Evolutionary conservation across 2,113 vertebrate species (phyloP).

Genomic region (Semicossyphus pulcher): DNA sequence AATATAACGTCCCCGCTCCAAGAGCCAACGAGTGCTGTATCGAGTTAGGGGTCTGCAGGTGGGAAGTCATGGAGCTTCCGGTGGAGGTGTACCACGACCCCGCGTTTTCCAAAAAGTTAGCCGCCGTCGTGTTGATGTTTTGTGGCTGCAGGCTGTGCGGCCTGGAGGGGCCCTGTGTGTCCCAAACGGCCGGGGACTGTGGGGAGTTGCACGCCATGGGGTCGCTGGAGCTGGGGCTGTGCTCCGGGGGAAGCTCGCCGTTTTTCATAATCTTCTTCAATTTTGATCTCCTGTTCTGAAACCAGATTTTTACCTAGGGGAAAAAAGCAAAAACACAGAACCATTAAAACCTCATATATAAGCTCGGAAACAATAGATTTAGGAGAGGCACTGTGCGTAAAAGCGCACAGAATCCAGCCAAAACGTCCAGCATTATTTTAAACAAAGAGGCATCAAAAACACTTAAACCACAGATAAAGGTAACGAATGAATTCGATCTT

Average conservation of each 20-base stretch:
- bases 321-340: not conserved
- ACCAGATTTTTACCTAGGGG: conserved; percentile 97
- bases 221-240: conserved; percentile 99
- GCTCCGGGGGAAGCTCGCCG: conserved; percentile 96
- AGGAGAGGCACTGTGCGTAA: conserved; percentile 32
- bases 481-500: not conserved
- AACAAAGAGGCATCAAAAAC: not conserved
- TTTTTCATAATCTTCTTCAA: conserved; percentile 99
- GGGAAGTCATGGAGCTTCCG: conserved; percentile 87
- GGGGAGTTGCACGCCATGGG: conserved; percentile 99
- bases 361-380: not conserved
- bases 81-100: conserved; percentile 91
- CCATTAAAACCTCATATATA: not conserved
- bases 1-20: conserved; percentile 98
- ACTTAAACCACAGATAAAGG: not conserved
- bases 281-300: conserved; percentile 99
- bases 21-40: conserved; percentile 96
- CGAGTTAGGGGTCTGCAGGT: conserved; percentile 92
- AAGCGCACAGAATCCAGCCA: conserved; percentile 10
- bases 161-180: conserved; percentile 91
- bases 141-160: conserved; percentile 90
- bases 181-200: conserved; percentile 99
- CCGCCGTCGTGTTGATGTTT: conserved; percentile 89
- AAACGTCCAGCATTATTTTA: not conserved
- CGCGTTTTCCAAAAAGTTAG: conserved; percentile 94